These are phyloP conservation scores for Mormyrus hasselquistii DNA, from an alignment of 2,797 vertebrate species.

Conservation along the genomic window DNA sequence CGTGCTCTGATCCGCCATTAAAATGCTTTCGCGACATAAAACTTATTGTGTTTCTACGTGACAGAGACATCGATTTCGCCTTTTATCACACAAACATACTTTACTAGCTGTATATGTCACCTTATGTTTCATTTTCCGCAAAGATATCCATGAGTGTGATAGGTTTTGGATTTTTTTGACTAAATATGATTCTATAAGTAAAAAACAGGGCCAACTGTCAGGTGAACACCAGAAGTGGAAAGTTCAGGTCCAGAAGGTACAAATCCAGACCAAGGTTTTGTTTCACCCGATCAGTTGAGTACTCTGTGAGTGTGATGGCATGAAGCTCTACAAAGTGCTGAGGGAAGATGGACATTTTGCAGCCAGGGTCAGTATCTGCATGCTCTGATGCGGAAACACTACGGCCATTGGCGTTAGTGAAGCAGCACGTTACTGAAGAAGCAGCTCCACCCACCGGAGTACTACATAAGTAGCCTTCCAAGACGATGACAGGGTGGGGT, in stretches of 20 bases:
- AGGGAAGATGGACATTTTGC: background rate
- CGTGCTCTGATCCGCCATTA: background rate
- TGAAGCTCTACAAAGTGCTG: background rate
- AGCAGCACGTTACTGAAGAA: background rate
- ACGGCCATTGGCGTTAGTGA: background rate
- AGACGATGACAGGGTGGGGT: background rate
- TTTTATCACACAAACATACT: background rate
- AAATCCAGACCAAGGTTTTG: background rate
- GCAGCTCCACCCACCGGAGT: background rate
- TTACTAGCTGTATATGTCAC: background rate
- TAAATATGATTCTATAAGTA: background rate
- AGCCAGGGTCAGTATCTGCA: background rate
- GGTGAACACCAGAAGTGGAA: background rate
- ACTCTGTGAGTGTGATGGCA: background rate
- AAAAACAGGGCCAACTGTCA: background rate
- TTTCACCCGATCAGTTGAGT: background rate
- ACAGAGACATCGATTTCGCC: background rate
- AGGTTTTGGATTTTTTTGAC: background rate
- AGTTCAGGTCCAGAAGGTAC: background rate
- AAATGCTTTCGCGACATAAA: background rate
- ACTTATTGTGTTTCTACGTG: background rate
- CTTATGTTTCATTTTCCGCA: background rate
- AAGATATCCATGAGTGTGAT: background rate
- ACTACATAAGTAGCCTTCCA: slow-evolving; percentile 3
- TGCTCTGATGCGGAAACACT: background rate